A percentile compares a stretch with the other conserved stretches of the same genome.
Conservation (phyloP, 2,113 vertebrate species). For the Calyptommatus sinebrachiatus region DNA sequence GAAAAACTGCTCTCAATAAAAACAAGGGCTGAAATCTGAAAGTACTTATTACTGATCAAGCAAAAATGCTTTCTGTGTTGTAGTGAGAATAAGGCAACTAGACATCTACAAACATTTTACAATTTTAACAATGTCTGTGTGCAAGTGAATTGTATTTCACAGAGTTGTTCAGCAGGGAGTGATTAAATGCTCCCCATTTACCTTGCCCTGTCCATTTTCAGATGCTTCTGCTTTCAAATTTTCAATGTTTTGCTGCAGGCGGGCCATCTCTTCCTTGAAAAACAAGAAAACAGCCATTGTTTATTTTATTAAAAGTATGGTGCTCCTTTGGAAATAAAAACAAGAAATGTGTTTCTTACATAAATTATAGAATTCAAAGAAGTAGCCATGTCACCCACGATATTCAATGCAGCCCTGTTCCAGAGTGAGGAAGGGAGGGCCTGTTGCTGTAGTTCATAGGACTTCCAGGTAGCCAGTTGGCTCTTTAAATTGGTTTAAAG, state of each 20-base stretch:
- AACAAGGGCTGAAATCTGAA: not conserved
- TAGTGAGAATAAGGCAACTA: not conserved
- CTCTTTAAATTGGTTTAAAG: not conserved
- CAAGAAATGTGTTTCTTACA: not conserved
- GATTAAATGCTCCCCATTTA: conserved; percentile 49
- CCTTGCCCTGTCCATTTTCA: conserved; percentile 81
- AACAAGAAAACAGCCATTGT: not conserved
- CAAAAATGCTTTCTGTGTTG: not conserved
- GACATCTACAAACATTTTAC: not conserved
- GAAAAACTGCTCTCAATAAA: not conserved
- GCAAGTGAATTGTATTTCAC: not conserved
- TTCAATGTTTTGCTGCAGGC: conserved; percentile 88
- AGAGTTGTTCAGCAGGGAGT: not conserved
- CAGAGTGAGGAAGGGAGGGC: too few species aligned
- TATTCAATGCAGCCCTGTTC: too few species aligned
- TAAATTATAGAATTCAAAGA: not conserved
- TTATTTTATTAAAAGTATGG: not conserved
- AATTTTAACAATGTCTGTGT: not conserved
- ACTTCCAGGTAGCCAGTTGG: too few species aligned
- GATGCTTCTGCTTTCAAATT: conserved; percentile 76
- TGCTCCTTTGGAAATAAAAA: not conserved
- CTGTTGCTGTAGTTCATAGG: too few species aligned
- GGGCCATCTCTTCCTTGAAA: conserved; percentile 90
- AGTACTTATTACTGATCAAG: not conserved
- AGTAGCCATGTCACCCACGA: too few species aligned